Base-by-base conservation (phyloP, 2,888 invertebrate genomes). In the Platycheirus rosarum region DNA sequence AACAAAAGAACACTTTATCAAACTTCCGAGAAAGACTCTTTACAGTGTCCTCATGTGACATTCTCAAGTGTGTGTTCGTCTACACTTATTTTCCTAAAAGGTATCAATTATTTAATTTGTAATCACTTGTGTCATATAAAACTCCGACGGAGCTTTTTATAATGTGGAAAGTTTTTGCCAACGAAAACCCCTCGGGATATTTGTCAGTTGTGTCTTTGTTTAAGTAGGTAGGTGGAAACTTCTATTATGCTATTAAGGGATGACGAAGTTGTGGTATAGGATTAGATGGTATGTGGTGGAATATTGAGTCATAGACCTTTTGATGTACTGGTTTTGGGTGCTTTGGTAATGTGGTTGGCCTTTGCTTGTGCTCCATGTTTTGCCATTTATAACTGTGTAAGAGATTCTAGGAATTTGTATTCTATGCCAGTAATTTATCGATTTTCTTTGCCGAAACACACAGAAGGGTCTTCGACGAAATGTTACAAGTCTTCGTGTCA, bases 41-140 rank as follows among this genome's bases (percentile, higher is more conserved):
- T 32, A 32, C 1, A 7, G 8, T 32, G 8, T 32, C 14, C 18
- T 9, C 40, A 20, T 35, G 44, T 49, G 35, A 8, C 0, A 0
- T n/a, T 13, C 2, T 11, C 2, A 8, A n/a, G 29, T 40, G 14
- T 49, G n/a, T 23, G 14, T 14, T 8, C 4, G 2, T 11, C 0
- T 42, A 14, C n/a, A 32, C 0, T n/a, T 9, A 11, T n/a, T n/a
- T n/a, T n/a, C n/a, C n/a, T 18, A 51, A n/a, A 57, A 16, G 46
- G 18, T 80, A 80, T 80, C 75, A 80, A 55, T 80, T 76, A 66
- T 65, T 63, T 42, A 76, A 53, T 75, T 76, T 70, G 70, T 80
- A 70, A 76, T 75, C 80, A 76, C 65, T 76, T 75, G 79, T 65
- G 79, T 80, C 76, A 70, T 53, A 76, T 80, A 63, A 65, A 80